Conservation (phyloP, 2,888 invertebrate genomes). For the Protophormia terraenovae region DNA sequence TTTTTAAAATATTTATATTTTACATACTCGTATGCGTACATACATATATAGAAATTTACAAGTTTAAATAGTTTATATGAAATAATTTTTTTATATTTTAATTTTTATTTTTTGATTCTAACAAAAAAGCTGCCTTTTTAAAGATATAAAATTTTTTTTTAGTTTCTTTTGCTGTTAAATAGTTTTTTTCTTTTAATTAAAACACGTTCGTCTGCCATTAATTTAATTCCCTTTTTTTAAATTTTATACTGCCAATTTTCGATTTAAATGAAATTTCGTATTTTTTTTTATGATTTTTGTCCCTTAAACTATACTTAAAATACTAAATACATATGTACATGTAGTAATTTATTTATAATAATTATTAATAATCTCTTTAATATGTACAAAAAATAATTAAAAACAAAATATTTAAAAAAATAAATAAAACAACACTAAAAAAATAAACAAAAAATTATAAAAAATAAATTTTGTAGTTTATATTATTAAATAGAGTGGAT, state of each 20-base stretch:
- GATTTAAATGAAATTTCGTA: neutral
- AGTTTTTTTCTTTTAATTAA: conserved; percentile 3
- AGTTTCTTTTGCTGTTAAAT: conserved; percentile 16
- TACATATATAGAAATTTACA: neutral
- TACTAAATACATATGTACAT: neutral
- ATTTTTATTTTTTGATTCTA: conserved; percentile 9
- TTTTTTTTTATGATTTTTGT: neutral
- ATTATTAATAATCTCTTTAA: conserved; percentile 31
- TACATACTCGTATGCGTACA: neutral
- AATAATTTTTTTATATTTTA: conserved; percentile 8
- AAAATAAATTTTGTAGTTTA: neutral
- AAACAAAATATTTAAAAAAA: neutral
- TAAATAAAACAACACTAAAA: neutral
- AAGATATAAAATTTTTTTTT: neutral
- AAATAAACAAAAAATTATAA: neutral
- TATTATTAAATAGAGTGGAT: neutral
- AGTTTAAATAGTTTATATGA: neutral
- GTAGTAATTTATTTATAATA: conserved; percentile 21
- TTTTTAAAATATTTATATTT: conserved; percentile 1
- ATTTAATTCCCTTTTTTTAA: neutral
- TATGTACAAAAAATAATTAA: conserved; percentile 35
- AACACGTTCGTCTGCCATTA: conserved; percentile 22
- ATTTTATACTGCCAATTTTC: conserved; percentile 42
- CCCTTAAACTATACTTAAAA: neutral
- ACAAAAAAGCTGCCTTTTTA: conserved; percentile 52